A percentile compares a stretch with the other conserved stretches of the same genome.
Evolutionary conservation across 2,113 vertebrate genomes (phyloP).

Genomic region (Hiodon alosoides): DNA sequence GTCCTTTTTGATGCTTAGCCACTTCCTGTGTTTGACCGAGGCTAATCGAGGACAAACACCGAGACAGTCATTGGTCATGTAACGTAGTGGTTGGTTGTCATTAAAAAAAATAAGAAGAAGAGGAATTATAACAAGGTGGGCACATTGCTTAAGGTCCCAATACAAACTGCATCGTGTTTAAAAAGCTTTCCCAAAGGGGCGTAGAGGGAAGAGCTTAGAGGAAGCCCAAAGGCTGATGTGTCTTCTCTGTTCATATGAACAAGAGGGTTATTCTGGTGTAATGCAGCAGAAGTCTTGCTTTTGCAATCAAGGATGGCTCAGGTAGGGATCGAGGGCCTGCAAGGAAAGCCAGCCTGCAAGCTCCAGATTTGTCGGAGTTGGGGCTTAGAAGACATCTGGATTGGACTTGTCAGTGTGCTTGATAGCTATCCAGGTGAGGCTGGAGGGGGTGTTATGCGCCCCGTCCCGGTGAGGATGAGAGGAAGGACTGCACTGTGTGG

Average conservation of each 20-base stretch:
- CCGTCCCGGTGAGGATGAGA: neutral
- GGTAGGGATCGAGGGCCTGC: too few species aligned
- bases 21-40: conserved; percentile 36
- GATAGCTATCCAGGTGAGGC: neutral
- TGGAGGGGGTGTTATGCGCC: too few species aligned
- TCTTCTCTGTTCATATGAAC: too few species aligned
- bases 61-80: conserved; percentile 22
- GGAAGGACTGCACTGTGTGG: neutral
- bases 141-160: neutral
- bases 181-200: neutral
- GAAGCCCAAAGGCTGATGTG: too few species aligned
- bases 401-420: neutral
- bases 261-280: too few species aligned
- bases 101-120: neutral
- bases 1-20: conserved; percentile 24
- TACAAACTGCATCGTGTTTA: neutral
- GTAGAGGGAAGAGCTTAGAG: neutral
- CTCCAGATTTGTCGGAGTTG: too few species aligned
- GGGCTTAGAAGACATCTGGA: neutral
- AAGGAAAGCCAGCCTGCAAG: neutral
- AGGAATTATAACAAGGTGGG: neutral
- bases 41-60: conserved; percentile 24
- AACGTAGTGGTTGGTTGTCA: neutral
- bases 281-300: too few species aligned
- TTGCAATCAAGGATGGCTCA: too few species aligned